A percentile compares a stretch with the other conserved stretches of the same genome.
Evolutionary conservation across 1,140 invertebrate species (phyloP).

Genomic region (Drosophila busckii): DNA sequence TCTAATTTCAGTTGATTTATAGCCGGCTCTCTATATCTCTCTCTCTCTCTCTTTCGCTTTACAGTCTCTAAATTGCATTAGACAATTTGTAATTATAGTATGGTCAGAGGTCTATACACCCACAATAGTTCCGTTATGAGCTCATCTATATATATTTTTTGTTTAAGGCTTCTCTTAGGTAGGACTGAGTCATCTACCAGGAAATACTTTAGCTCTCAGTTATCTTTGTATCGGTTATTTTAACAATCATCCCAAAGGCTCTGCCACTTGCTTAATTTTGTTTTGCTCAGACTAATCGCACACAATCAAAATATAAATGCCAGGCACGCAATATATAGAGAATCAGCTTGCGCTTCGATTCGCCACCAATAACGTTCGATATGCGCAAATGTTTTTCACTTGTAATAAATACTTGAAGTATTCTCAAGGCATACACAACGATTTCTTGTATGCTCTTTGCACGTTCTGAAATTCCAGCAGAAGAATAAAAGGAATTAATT

Average conservation of each 20-base stretch:
- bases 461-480: slow-evolving; percentile 33
- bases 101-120: slow-evolving; percentile 1
- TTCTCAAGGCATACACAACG: slow-evolving; percentile 35
- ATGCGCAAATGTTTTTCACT: slow-evolving; percentile 51
- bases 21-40: no score
- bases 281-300: no score
- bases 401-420: slow-evolving; percentile 32
- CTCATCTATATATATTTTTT: slow-evolving; percentile 7
- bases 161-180: neutral
- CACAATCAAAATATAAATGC: slow-evolving; percentile 50
- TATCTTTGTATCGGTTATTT: slow-evolving; percentile 22
- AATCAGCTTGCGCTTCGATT: slow-evolving; percentile 5
- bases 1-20: no score
- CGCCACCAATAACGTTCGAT: slow-evolving; percentile 9
- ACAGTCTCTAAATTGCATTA: neutral
- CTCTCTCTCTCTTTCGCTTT: no score
- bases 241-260: slow-evolving; percentile 20
- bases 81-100: slow-evolving; percentile 10
- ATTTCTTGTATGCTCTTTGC: slow-evolving; percentile 18
- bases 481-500: slow-evolving; percentile 17
- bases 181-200: slow-evolving; percentile 19
- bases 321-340: slow-evolving; percentile 37
- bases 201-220: slow-evolving; percentile 3
- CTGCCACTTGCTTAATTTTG: slow-evolving; percentile 34
- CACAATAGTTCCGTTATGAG: neutral